Percentiles rank a stretch among this genome's conserved stretches.
phyloP scores from a whole-genome alignment of 2,113 vertebrate genomes.

The Toxotes chatareus region DNA sequence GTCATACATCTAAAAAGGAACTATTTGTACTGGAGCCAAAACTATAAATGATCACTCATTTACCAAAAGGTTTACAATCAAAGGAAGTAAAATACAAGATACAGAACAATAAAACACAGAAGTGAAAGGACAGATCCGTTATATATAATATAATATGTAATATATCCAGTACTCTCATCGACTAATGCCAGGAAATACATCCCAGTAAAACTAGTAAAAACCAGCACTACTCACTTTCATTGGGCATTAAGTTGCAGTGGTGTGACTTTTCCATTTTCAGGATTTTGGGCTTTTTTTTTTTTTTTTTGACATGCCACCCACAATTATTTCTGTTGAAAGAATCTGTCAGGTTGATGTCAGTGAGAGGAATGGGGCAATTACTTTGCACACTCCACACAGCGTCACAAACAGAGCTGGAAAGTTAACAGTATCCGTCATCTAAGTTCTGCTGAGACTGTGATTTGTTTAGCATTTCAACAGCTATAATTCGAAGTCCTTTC shows the following conservation, averaged over 20 bases:
- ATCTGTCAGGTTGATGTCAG: slow-evolving; percentile 48
- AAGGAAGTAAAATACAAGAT: neutral
- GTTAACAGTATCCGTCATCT: slow-evolving; percentile 20
- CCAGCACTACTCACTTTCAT: slow-evolving; percentile 5
- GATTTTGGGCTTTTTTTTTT: slow-evolving; percentile 28
- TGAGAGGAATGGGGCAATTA: slow-evolving; percentile 52
- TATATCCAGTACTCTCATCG: neutral
- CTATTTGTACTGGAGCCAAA: too few relatives aligned
- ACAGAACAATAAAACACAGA: neutral
- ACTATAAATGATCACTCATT: neutral
- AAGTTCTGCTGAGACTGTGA: slow-evolving; percentile 50
- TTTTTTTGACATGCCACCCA: slow-evolving; percentile 29
- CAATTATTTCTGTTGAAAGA: slow-evolving; percentile 50
- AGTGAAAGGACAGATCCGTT: neutral
- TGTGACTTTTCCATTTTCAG: slow-evolving; percentile 39
- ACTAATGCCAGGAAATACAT: slow-evolving; percentile 14
- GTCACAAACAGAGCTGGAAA: slow-evolving; percentile 40
- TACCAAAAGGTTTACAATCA: neutral
- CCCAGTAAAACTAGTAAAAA: slow-evolving; percentile 27
- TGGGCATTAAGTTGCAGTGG: slow-evolving; percentile 23
- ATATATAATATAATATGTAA: neutral
- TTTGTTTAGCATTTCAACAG: slow-evolving; percentile 50
- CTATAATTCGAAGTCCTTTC: slow-evolving; percentile 13
- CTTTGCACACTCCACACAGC: slow-evolving; percentile 33
- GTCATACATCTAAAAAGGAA: too few relatives aligned